Percentiles rank a stretch among this genome's conserved stretches.
Conservation (phyloP, 1,140 invertebrate species). For the Melitaea cinxia region DNA sequence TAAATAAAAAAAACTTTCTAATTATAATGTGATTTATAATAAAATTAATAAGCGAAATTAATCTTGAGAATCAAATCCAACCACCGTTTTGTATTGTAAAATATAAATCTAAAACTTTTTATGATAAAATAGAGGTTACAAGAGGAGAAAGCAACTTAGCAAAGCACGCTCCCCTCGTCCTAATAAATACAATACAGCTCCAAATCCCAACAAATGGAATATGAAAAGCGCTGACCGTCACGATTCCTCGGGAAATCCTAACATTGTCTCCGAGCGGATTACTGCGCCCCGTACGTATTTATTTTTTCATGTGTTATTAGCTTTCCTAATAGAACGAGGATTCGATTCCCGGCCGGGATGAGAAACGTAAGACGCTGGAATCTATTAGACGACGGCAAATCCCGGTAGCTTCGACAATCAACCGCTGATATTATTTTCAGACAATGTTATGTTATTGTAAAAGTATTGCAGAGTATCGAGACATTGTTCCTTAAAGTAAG, state of each 20-base stretch:
- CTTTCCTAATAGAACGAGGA: conserved; percentile 5
- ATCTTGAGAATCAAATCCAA: no score
- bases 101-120: no score
- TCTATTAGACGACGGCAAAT: background rate
- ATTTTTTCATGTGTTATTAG: conserved; percentile 11
- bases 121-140: no score
- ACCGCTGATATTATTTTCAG: background rate
- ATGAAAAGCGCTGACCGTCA: background rate
- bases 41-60: no score
- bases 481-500: no score
- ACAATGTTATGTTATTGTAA: background rate
- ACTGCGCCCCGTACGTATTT: background rate
- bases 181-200: no score
- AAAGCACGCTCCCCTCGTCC: no score
- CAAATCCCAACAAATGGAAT: background rate
- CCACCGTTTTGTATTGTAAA: no score
- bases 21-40: no score
- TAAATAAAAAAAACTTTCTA: no score
- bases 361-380: background rate
- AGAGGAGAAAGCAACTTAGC: no score
- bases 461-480: no score
- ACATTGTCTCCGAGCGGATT: conserved; percentile 2
- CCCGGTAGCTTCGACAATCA: background rate
- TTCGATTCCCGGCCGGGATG: conserved; percentile 2
- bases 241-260: background rate